Base-by-base conservation (phyloP, 2,888 invertebrate species). In the Drosophila falleni region DNA sequence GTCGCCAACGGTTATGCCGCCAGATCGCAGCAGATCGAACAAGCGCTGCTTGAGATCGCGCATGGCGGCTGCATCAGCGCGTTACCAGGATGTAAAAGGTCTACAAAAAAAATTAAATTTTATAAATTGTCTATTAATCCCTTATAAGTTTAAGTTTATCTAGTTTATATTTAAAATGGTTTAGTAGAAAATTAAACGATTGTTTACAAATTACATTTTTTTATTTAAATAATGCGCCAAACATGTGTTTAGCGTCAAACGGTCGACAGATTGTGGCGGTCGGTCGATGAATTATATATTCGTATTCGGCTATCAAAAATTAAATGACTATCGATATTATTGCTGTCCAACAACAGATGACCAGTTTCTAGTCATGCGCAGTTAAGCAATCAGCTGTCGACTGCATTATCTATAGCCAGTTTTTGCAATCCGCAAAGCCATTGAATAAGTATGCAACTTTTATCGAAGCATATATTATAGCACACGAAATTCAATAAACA, bases 21-120 rank as follows among this genome's bases (percentile, higher is more conserved):
- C 87, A 29, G 91, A 89, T 13, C 92, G 91, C 68, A 93, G 78
- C 13, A 93, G 84, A 71, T 93, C 93, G 26, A 92, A 80, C 50
- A 93, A 80, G 60, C 92, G 92, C 67, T 92, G 90, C 71, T 93
- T 93, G 56, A 93, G 84, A 72, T 93, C 92, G 31, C 92, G 91
- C 92, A 93, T 93, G 55, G 65, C 73, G 55, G n/a, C 73, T 47
- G 68, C 64, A 78, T 66, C 23, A 39, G 65, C 62, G 47, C 44
- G 47, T 54, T 33, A 8, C 16, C 37, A 26, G n/a, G 4, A 35
- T 41, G 10, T 26, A 31, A 26, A 37, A 6, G 29, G 39, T 70
- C 85, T 81, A 62, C 9, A 76, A 70, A 23, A 23, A 29, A 29
- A 29, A 29, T 6, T 13, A 3, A 5, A 26, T 10, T 33, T 9